These are phyloP conservation scores for Biston betularia DNA, from an alignment of 2,888 invertebrate genomes.

Conservation along the genomic window DNA sequence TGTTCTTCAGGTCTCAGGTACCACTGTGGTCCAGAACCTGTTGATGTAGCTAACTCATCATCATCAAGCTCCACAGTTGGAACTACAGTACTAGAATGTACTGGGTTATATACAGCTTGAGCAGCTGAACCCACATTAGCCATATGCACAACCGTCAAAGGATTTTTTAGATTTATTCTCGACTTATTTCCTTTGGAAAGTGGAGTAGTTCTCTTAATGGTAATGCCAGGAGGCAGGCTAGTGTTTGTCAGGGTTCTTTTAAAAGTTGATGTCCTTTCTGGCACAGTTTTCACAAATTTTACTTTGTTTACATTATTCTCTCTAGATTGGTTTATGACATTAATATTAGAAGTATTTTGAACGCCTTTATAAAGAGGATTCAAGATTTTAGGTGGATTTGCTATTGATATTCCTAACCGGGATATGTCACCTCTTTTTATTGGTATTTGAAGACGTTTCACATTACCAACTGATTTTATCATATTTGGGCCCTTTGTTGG, in stretches of 20 bases:
- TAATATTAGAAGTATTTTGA: not conserved
- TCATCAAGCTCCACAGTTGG: conserved; percentile 76
- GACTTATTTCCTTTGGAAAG: conserved; percentile 1
- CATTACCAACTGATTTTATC: conserved; percentile 17
- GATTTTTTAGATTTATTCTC: conserved; percentile 17
- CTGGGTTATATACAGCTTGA: not conserved
- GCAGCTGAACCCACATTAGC: conserved; percentile 33
- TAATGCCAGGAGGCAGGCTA: conserved; percentile 68
- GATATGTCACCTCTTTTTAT: not conserved
- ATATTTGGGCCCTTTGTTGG: not conserved
- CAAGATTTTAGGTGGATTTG: not conserved
- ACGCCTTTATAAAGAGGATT: not conserved
- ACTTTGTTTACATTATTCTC: conserved; percentile 1
- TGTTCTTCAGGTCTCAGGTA: conserved; percentile 77
- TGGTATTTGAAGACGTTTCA: conserved; percentile 34
- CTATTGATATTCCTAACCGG: not conserved
- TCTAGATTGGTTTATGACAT: not conserved
- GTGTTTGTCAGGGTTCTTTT: conserved; percentile 32
- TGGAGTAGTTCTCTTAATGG: conserved; percentile 59
- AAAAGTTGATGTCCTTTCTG: not conserved
- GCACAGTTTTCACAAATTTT: not conserved
- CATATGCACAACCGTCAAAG: not conserved
- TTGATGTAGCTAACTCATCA: conserved; percentile 58
- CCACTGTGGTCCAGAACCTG: conserved; percentile 67
- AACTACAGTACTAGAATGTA: conserved; percentile 43